Evolutionary conservation across 2,888 invertebrate species (phyloP), one percentile per base, ranked within the genome.

Genomic region (Epistrophe grossulariae): DNA sequence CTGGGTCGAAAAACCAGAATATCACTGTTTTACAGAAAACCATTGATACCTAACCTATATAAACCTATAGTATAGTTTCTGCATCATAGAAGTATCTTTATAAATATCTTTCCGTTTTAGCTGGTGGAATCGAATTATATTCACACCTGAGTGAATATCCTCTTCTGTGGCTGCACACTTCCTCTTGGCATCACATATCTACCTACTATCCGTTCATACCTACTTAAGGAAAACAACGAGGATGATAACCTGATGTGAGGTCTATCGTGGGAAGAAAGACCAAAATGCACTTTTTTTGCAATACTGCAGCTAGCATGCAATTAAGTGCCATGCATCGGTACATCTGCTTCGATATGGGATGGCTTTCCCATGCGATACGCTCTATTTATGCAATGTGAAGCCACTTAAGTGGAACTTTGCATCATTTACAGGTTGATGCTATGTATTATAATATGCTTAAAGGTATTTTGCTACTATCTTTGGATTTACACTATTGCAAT

Each of bases 351-450:
- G 62, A 59, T n/a, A n/a, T 64, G 64, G n/a, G 50, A 1, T 35
- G 38, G 62, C n/a, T 78, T 81, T 85, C 81, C 50, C 74, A 78
- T 31, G 52, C 81, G 78, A 81, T 74, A 78, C 81, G 85, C 85
- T 82, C 85, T 85, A 85, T 68, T 85, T 81, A 57, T 77, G 72
- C 72, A 71, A 48, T 45, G 45, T 38, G 77, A 78, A 77, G 43
- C 68, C 81, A 81, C 70, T 81, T 85, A 70, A 74, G 82, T 82
- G 85, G 85, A 85, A 85, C 82, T 71, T 57, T 85, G 73, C 64
- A 77, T 80, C 72, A 40, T 68, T 77, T 68, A 81, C 84, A 81
- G 84, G 80, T 84, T 71, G 80, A 79, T 64, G 52, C 31, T 31
- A 5, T 31, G 4, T 24, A 24, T 3, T 24, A 24, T 24, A 2